Percentiles rank a stretch among this genome's conserved stretches.
Conservation (phyloP, 2,797 vertebrate genomes). For the Galagoides demidoff region DNA sequence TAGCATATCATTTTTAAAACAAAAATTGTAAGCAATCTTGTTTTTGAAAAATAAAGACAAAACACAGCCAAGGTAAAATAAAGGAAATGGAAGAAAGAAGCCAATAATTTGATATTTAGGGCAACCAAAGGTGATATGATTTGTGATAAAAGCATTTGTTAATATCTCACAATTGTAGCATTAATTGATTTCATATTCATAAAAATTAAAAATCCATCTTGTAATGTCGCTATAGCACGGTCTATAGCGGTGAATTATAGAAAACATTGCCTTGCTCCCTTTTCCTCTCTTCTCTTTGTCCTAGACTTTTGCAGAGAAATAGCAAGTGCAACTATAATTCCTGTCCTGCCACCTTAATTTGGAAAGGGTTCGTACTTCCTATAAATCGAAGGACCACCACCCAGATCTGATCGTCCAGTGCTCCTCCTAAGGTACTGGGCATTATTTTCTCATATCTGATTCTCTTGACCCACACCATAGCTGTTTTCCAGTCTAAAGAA, state of each 20-base stretch:
- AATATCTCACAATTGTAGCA: conserved; percentile 74
- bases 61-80: conserved; percentile 81
- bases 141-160: conserved; percentile 70
- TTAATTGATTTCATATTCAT: conserved; percentile 78
- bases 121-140: neutral
- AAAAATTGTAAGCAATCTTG: conserved; percentile 80
- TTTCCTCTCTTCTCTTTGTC: neutral
- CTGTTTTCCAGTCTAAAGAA: conserved; percentile 55
- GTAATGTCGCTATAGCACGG: neutral
- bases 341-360: neutral
- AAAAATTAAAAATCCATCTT: conserved; percentile 76
- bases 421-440: neutral
- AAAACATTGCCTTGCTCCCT: neutral
- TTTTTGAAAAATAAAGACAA: conserved; percentile 76
- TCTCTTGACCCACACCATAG: neutral
- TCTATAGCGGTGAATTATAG: neutral
- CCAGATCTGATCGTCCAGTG: neutral
- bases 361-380: neutral
- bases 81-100: conserved; percentile 75
- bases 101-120: conserved; percentile 56
- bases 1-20: conserved; percentile 80
- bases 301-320: conserved; percentile 44
- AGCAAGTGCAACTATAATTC: conserved; percentile 22
- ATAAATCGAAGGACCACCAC: neutral
- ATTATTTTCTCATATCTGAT: conserved; percentile 9